Percentiles rank a stretch among this genome's conserved stretches.
These are phyloP conservation scores for Tyrannus savana DNA, from an alignment of 2,113 vertebrate genomes.

Conservation along the genomic window DNA sequence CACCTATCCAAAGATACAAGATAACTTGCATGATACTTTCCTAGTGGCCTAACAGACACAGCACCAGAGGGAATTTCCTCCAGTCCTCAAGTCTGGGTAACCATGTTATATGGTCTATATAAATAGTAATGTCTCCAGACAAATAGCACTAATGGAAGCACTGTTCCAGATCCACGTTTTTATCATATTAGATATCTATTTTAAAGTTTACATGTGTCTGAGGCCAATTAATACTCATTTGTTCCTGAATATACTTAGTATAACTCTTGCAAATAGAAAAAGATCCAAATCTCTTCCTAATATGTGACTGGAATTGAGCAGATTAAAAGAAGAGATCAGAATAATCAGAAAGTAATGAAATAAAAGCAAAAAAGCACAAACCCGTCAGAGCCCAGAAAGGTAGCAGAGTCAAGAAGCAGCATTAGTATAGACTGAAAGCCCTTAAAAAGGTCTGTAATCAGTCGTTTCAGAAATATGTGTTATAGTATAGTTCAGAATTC, in stretches of 20 bases:
- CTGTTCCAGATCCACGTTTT: not conserved
- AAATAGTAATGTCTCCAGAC: not conserved
- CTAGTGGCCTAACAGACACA: not conserved
- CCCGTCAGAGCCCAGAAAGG: not conserved
- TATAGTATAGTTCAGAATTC: not conserved
- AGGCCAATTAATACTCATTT: not conserved
- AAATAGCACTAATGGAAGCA: not conserved
- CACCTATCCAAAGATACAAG: not conserved
- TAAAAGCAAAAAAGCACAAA: not conserved
- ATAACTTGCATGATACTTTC: not conserved
- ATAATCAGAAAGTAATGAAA: not conserved
- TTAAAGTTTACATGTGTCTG: not conserved
- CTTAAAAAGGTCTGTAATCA: not conserved
- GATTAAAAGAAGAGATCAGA: not conserved
- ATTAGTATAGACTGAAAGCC: not conserved
- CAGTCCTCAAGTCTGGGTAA: not conserved
- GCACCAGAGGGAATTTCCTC: not conserved
- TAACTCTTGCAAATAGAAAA: not conserved
- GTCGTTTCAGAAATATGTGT: not conserved
- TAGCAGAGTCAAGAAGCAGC: not conserved
- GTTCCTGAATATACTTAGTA: not conserved
- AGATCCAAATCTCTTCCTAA: not conserved
- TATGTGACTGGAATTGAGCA: not conserved
- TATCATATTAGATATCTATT: not conserved
- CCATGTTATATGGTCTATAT: accelerated